Base-by-base conservation (phyloP, 2,113 vertebrate genomes). In the Plecturocebus donacophilus region DNA sequence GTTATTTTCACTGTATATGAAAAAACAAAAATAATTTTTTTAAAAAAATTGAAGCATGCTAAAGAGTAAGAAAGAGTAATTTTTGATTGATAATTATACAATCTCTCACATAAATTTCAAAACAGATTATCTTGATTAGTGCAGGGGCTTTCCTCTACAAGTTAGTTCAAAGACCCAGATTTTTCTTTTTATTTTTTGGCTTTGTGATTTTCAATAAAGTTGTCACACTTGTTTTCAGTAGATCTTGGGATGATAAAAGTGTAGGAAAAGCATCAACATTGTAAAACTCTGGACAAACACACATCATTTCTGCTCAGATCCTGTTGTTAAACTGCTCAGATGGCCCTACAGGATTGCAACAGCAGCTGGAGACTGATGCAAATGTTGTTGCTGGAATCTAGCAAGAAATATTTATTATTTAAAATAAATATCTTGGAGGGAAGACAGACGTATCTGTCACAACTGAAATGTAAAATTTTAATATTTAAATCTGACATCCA, bases 251-350 rank as follows among this genome's bases (percentile, higher is more conserved):
- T 61, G 52, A 66, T 56, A 27, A 75, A 92, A 42, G 35, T 8
- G 1, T 14, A 71, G 32, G 38, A 52, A 73, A 40, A 40, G 10
- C 1, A 5, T 6, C 0, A 6, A 9, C 10, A 40, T 42, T 25
- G n/a, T 32, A 45, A 20, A 3, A 3, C 6, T 3, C 1, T 11
- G 16, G n/a, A 30, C 35, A 40, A 32, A 4, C 3, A 6, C 32
- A 2, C 23, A 30, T 30, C n/a, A 0, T 11, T 14, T 35, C 11
- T 21, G 3, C n/a, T 16, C 40, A 61, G 73, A 56, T 23, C 11
- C n/a, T 11, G 0, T 2, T 6, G 47, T 20, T 10, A 66, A 83
- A 68, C 11, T 6, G 1, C 40, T 77, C 68, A 8, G 27, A 19
- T 12, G 27, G 19, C 52, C 42, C n/a, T 6, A 8, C 0, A 0